These are phyloP conservation scores for Drosophila ananassae DNA, from an alignment of 1,140 invertebrate species.

Conservation along the genomic window DNA sequence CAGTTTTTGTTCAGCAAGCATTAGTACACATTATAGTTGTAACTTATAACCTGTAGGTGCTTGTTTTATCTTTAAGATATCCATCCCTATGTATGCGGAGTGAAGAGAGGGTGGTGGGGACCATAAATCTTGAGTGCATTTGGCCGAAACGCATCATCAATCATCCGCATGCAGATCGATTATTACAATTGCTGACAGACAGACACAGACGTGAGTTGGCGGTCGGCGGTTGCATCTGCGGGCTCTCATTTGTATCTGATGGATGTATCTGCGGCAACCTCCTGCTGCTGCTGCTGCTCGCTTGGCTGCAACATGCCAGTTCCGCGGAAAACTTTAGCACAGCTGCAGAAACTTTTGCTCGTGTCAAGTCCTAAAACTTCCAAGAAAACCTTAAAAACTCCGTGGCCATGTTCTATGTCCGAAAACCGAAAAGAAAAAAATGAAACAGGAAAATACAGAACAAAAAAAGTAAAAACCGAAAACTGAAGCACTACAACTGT, in stretches of 20 bases:
- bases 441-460: slow-evolving; percentile 1
- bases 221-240: slow-evolving; percentile 62
- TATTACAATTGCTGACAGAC: slow-evolving; percentile 78
- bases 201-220: slow-evolving; percentile 30
- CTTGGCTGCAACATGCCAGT: slow-evolving; percentile 35
- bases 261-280: slow-evolving; percentile 68
- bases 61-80: no score
- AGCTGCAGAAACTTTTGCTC: slow-evolving; percentile 58
- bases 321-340: slow-evolving; percentile 56
- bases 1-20: background rate
- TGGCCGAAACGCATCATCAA: slow-evolving; percentile 62
- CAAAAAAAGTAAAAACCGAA: background rate
- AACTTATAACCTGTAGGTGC: no score
- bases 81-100: background rate
- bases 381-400: slow-evolving; percentile 60
- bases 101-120: background rate
- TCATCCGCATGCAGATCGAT: slow-evolving; percentile 73
- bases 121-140: slow-evolving; percentile 66
- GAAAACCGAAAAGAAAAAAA: slow-evolving; percentile 26
- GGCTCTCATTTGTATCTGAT: slow-evolving; percentile 77
- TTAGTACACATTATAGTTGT: no score
- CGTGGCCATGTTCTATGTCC: slow-evolving; percentile 60
- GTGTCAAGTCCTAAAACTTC: slow-evolving; percentile 77
- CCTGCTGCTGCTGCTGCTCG: slow-evolving; percentile 53
- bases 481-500: slow-evolving; percentile 7